Percentiles rank a stretch among this genome's conserved stretches.
phyloP scores from a whole-genome alignment of 2,113 vertebrate species.

The Meleagris gallopavo region DNA sequence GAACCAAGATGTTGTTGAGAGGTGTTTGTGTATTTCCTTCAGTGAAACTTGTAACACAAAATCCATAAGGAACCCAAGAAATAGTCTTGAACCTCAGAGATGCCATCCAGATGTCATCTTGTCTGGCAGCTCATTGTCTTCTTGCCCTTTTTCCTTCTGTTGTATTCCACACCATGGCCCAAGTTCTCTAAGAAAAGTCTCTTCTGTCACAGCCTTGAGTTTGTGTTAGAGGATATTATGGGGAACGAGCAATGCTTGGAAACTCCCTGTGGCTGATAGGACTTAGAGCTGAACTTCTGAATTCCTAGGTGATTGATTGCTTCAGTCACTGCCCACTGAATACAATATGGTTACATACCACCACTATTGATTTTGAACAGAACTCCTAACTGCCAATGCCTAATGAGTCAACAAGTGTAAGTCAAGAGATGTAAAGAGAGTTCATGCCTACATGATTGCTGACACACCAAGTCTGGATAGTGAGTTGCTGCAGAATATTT shows the following conservation, averaged over 20 bases:
- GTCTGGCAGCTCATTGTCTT: neutral
- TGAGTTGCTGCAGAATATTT: neutral
- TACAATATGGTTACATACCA: neutral
- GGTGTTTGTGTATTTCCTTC: neutral
- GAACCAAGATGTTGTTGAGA: neutral
- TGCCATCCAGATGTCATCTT: neutral
- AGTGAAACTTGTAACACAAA: neutral
- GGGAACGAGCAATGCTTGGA: neutral
- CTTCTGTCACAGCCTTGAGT: neutral
- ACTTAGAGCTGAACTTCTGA: neutral
- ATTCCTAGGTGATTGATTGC: neutral
- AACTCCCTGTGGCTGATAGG: neutral
- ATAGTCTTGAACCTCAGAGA: neutral
- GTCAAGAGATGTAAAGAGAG: neutral
- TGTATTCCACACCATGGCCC: rapidly evolving
- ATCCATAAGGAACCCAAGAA: neutral
- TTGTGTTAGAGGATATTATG: neutral
- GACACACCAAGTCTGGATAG: neutral
- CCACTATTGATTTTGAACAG: neutral
- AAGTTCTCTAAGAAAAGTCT: neutral
- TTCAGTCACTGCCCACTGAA: neutral
- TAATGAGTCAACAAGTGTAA: neutral
- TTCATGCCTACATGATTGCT: neutral
- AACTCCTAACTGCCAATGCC: neutral
- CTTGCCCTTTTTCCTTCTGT: neutral